Evolutionary conservation across 2,888 invertebrate species (phyloP), one percentile per base, ranked within the genome.

Genomic region (Pediacus dermestoides): DNA sequence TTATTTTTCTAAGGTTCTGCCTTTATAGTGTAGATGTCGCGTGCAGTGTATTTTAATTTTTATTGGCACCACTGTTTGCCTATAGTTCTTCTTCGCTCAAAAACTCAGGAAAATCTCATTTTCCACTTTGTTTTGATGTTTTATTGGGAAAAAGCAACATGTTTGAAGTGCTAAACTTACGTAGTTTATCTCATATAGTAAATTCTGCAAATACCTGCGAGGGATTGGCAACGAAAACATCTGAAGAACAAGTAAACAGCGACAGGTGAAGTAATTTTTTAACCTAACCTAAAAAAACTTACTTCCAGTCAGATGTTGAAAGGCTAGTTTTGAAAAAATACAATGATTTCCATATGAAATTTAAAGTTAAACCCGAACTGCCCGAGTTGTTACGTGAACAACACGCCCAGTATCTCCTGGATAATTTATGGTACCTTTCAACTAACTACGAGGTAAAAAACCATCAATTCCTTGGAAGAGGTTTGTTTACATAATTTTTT

Each of bases 391-490:
- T 77, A 31, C 78, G 80, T 59, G 71, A 76, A 39, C 74, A 76
- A 52, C 86, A 88, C 64, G 72, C 75, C 51, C 66, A 74, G 50
- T 78, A 81, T 64, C 71, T 93, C 37, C 79, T 80, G 55, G 76
- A 75, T 52, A 85, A 82, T 58, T 64, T 93, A 13, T 73, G 72
- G 27, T 71, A 75, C 57, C 71, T 93, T 50, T 82, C 86, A 26
- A 70, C 73, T 42, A 76, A 77, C 44, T 91, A 89, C 45, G 52
- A 60, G 55, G 61, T 61, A 47, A 30, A 32, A 38, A 10, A 21
- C 10, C 10, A 11, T n/a, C 13, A 18, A 16, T 31, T 27, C n/a
- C 9, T 12, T 18, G 14, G 4, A 12, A 7, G 7, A 9, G 36
- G 23, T 36, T 33, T 16, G 16, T n/a, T 25, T 13, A 26, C 26